A percentile compares a stretch with the other conserved stretches of the same genome.
phyloP scores from a whole-genome alignment of 2,113 vertebrate species.

The Ophthalmotilapia sp. region DNA sequence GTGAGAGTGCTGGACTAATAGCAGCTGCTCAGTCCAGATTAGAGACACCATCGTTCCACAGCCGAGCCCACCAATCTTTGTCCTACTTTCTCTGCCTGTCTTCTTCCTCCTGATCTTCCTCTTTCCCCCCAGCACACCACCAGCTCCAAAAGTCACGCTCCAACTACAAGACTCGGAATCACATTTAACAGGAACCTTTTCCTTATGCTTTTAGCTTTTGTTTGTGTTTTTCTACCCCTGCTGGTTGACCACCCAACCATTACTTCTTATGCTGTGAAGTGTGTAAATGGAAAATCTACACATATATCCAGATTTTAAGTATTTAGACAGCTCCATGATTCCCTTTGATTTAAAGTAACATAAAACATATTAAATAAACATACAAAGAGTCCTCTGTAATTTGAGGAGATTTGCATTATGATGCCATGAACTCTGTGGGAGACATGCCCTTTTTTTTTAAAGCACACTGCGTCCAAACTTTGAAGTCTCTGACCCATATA shows the following conservation, averaged over 20 bases:
- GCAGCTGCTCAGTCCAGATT: constrained; percentile 64
- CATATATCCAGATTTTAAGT: not conserved
- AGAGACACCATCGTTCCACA: constrained; percentile 49
- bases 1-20: constrained; percentile 54
- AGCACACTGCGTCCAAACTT: not conserved
- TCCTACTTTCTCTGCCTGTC: constrained; percentile 55
- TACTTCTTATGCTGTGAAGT: not conserved
- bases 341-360: not conserved
- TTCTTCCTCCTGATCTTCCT: not conserved
- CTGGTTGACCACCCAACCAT: not conserved
- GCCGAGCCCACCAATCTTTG: constrained; percentile 58
- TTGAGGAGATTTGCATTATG: not conserved
- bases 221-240: not conserved
- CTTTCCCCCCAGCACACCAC: not conserved
- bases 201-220: not conserved
- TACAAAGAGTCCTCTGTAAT: not conserved
- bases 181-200: not conserved
- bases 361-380: not conserved
- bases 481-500: not conserved
- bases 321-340: not conserved
- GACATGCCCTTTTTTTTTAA: not conserved
- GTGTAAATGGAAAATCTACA: not conserved
- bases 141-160: constrained; percentile 19
- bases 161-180: constrained; percentile 17
- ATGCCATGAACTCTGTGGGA: not conserved